Evolutionary conservation across 2,888 invertebrate genomes (phyloP).

Genomic region (Schrankia costaestrigalis): DNA sequence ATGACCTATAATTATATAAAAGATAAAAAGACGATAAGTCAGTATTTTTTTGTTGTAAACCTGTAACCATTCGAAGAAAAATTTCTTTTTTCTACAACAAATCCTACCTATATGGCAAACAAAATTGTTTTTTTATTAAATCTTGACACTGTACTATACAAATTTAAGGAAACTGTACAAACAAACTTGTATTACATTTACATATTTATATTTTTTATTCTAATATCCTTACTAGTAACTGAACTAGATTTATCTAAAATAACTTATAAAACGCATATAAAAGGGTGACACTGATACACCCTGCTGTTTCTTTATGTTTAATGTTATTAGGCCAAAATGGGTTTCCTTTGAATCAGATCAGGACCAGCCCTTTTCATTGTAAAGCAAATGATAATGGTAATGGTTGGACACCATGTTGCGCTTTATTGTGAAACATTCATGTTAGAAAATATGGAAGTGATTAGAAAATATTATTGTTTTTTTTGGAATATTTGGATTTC

Average conservation of each 20-base stretch:
- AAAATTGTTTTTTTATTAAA: too few species aligned
- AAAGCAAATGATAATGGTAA: conserved; percentile 75
- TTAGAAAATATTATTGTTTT: neutral
- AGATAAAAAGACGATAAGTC: too few species aligned
- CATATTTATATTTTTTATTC: too few species aligned
- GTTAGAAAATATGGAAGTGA: conserved; percentile 37
- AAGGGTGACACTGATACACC: conserved; percentile 74
- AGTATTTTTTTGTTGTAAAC: too few species aligned
- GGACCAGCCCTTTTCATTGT: conserved; percentile 65
- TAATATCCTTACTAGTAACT: conserved; percentile 11
- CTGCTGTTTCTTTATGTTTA: conserved; percentile 75
- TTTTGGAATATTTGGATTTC: too few species aligned
- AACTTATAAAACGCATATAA: conserved; percentile 53
- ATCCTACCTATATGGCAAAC: too few species aligned
- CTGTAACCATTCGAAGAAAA: too few species aligned
- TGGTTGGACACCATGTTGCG: conserved; percentile 70
- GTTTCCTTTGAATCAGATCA: conserved; percentile 60
- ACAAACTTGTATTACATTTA: too few species aligned
- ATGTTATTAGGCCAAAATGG: conserved; percentile 71
- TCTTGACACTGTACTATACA: too few species aligned
- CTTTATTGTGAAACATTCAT: conserved; percentile 47
- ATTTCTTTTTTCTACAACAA: too few species aligned
- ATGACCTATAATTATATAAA: too few species aligned
- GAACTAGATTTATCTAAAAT: conserved; percentile 42
- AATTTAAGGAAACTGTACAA: too few species aligned